A percentile compares a stretch with the other conserved stretches of the same genome.
phyloP scores from a whole-genome alignment of 2,113 vertebrate genomes.

The Pelmatolapia mariae region DNA sequence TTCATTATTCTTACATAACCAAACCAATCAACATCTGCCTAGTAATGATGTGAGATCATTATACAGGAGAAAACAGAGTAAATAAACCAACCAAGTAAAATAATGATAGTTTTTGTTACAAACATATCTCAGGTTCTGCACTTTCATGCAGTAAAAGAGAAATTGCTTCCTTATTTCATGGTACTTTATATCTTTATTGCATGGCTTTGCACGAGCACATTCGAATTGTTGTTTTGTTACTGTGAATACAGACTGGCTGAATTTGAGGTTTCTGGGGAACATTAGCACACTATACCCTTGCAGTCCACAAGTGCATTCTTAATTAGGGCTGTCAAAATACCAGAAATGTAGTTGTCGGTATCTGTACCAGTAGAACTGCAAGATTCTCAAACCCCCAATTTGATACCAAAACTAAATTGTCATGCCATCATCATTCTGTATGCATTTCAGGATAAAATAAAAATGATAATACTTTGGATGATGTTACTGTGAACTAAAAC shows the following conservation, averaged over 20 bases:
- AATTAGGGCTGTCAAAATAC: background rate
- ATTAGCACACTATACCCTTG: background rate
- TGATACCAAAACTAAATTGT: background rate
- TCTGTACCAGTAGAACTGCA: too few species aligned
- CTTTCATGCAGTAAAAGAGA: background rate
- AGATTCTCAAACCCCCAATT: background rate
- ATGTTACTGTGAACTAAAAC: background rate
- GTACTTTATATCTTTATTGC: background rate
- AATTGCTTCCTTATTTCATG: background rate
- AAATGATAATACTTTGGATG: background rate
- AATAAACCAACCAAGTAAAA: background rate
- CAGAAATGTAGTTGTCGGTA: background rate
- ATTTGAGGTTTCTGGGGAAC: background rate
- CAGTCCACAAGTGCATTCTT: background rate
- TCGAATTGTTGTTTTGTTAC: background rate
- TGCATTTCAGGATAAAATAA: background rate
- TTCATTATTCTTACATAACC: background rate
- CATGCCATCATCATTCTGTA: accelerated
- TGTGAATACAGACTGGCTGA: background rate
- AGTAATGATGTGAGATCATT: background rate
- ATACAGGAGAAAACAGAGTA: background rate
- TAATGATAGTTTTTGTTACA: background rate
- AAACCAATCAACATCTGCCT: background rate
- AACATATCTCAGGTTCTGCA: background rate
- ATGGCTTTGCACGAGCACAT: accelerated